Evolutionary conservation across 1,140 invertebrate species (phyloP).

Genomic region (Aphidius ervi): DNA sequence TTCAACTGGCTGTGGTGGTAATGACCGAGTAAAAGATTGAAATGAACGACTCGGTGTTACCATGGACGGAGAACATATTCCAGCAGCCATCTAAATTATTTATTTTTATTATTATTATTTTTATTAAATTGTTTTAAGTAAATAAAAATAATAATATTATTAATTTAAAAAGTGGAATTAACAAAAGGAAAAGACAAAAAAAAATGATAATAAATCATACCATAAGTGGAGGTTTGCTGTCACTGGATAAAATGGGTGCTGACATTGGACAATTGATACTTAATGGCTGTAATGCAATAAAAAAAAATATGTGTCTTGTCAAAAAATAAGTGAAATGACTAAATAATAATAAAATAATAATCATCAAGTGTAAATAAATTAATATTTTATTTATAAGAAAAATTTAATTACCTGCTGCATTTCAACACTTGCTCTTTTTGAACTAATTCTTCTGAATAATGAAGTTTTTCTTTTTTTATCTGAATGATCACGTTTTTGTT

Average conservation of each 20-base stretch:
- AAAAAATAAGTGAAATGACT: background rate
- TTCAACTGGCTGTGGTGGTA: conserved; percentile 49
- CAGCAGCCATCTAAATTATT: conserved; percentile 56
- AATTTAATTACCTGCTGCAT: conserved; percentile 68
- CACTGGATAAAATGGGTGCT: conserved; percentile 56
- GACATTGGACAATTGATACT: conserved; percentile 57
- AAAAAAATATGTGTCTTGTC: background rate
- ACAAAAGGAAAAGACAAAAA: conserved; percentile 11
- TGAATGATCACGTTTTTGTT: conserved; percentile 70
- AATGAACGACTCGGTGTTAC: conserved; percentile 67
- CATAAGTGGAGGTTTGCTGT: conserved; percentile 57
- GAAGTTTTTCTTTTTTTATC: conserved; percentile 85
- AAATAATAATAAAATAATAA: conserved; percentile 4
- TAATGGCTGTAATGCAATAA: conserved; percentile 49
- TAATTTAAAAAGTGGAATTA: background rate
- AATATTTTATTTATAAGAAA: conserved; percentile 10
- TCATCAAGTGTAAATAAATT: background rate
- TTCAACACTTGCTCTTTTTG: conserved; percentile 79
- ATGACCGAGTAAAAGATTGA: conserved; percentile 62
- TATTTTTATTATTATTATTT: conserved; percentile 1
- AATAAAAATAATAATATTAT: background rate
- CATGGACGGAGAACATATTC: conserved; percentile 61
- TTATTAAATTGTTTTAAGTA: background rate
- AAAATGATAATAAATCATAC: conserved; percentile 50
- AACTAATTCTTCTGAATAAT: conserved; percentile 84